Percentiles rank a stretch among this genome's conserved stretches.
Evolutionary conservation across 1,140 invertebrate genomes (phyloP).

Genomic region (Solen grandis): DNA sequence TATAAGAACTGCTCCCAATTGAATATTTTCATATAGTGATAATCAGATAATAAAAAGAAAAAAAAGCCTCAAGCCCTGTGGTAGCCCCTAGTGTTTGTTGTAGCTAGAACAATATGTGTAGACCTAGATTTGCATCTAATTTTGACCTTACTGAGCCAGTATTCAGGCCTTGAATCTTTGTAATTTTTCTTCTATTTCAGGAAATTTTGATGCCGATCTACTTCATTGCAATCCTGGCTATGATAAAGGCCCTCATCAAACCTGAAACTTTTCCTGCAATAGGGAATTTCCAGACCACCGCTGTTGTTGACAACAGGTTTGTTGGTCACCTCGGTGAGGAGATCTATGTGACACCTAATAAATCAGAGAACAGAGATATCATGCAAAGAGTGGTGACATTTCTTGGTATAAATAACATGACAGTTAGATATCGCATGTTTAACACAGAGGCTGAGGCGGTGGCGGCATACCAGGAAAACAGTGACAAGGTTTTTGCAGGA

Average conservation of each 20-base stretch:
- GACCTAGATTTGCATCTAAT: too few species aligned
- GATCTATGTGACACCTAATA: constrained; percentile 54
- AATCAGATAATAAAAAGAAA: too few species aligned
- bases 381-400: constrained; percentile 41
- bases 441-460: constrained; percentile 44
- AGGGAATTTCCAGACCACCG: constrained; percentile 24
- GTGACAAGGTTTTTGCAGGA: constrained; percentile 38
- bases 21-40: too few species aligned
- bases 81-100: too few species aligned
- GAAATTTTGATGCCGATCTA: constrained; percentile 71
- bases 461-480: constrained; percentile 36
- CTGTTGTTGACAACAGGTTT: too few species aligned
- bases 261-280: constrained; percentile 55
- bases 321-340: constrained; percentile 4
- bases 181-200: constrained; percentile 61
- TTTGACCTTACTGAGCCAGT: too few species aligned
- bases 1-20: too few species aligned
- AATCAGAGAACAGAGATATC: constrained; percentile 21
- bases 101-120: too few species aligned
- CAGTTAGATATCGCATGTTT: constrained; percentile 34
- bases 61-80: too few species aligned
- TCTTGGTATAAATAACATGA: constrained; percentile 28
- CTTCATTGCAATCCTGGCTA: constrained; percentile 64
- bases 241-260: constrained; percentile 60
- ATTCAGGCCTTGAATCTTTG: too few species aligned